Evolutionary conservation across 2,888 invertebrate species (phyloP), one percentile per base, ranked within the genome.

Genomic region (Gortyna flavago): DNA sequence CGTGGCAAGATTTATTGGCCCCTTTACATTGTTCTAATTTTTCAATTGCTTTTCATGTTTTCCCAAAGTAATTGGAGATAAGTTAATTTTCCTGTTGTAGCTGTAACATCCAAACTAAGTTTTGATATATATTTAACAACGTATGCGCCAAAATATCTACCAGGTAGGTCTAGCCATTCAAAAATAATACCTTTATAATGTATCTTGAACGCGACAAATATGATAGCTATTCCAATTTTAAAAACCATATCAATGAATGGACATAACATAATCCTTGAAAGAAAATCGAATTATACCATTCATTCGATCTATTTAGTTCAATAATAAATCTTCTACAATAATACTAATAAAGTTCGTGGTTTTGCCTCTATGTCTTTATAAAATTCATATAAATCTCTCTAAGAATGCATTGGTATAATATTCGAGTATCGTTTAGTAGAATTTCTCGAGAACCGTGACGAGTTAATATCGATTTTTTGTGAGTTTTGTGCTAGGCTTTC

Each of bases 351-450:
- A 88, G 74, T 84, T 78, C 70, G 85, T 79, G 86, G 81, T 87
- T 88, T 86, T 86, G 85, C 90, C 90, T 91, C 91, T 90, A 93
- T 93, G 89, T 94, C 94, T 94, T 91, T 94, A 94, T 95, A 87
- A 94, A 94, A 94, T 89, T 93, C 93, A 81, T 93, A 95, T 95
- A 95, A 95, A 95, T 95, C 95, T 95, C 41, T 64, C 1, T 11
- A 76, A 75, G 77, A 88, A 88, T 87, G 82, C 79, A 6, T 62
- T 78, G 75, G 81, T 87, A 88, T 91, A 89, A 89, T 83, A 85
- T 92, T 87, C 84, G 84, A 85, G 86, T 89, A 88, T 87, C 88
- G 86, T 91, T 93, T 90, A 88, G 89, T 90, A 78, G 84, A 90
- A 91, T 90, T 91, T 90, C 83, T 89, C 77, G 89, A 90, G 79